These are phyloP conservation scores for Apostichopus leukothele DNA, from an alignment of 53 echinoderm and acorn worm species.

Conservation along the genomic window DNA sequence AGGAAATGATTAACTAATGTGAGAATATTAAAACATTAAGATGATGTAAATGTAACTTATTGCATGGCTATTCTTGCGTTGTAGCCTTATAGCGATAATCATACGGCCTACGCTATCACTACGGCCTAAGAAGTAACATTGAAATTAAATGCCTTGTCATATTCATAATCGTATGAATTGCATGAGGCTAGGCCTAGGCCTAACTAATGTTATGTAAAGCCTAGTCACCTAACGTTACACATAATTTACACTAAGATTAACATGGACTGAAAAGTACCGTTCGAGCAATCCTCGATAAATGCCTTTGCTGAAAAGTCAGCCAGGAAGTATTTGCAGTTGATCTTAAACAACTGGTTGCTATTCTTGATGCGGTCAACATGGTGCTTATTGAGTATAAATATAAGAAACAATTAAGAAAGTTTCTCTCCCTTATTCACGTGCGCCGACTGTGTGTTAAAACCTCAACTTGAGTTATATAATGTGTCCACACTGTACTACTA, in stretches of 20 bases:
- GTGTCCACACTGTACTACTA: no score
- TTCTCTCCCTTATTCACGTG: constrained; percentile 1
- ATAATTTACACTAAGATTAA: no score
- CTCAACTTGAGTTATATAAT: not conserved
- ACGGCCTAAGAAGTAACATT: no score
- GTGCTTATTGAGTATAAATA: constrained; percentile 31
- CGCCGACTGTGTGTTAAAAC: not conserved
- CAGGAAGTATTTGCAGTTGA: constrained; percentile 56
- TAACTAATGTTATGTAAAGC: not conserved
- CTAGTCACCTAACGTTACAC: not conserved
- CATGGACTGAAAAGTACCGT: constrained; percentile 61
- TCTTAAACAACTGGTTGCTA: constrained; percentile 77
- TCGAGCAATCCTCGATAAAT: constrained; percentile 68
- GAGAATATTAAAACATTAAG: no score
- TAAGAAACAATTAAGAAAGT: not conserved
- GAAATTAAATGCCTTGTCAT: no score
- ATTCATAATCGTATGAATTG: no score
- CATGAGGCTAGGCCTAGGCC: not conserved
- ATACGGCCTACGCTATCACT: no score
- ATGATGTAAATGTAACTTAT: no score
- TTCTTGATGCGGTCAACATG: constrained; percentile 81
- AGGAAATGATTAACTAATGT: no score
- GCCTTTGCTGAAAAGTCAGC: constrained; percentile 64
- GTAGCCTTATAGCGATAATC: no score
- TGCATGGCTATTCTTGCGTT: no score